These are phyloP conservation scores for Noturus placidus DNA, from an alignment of 2,113 vertebrate species.

Conservation along the genomic window DNA sequence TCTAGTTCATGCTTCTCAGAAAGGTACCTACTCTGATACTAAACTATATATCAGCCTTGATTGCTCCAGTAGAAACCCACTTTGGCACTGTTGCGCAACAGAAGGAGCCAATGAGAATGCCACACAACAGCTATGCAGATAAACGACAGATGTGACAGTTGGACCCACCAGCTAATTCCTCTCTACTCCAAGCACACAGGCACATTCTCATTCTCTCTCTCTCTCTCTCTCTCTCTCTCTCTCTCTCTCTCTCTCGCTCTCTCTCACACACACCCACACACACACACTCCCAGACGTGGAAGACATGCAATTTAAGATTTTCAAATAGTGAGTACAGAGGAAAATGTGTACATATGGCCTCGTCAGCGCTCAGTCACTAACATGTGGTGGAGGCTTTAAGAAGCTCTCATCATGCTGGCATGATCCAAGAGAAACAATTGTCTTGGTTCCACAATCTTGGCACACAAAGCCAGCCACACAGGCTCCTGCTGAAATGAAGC, in stretches of 20 bases:
- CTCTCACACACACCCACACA: constrained; percentile 4
- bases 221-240: constrained; percentile 1
- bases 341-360: constrained; percentile 39
- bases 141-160: constrained; percentile 43
- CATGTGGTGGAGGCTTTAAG: constrained; percentile 48
- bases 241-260: constrained; percentile 19
- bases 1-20: not conserved
- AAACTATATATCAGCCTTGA: constrained; percentile 1
- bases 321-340: constrained; percentile 41
- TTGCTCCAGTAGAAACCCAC: constrained; percentile 18
- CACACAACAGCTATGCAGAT: constrained; percentile 16
- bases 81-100: constrained; percentile 6
- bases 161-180: constrained; percentile 25
- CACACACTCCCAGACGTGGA: constrained; percentile 4
- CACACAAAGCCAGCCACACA: constrained; percentile 27
- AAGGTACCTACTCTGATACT: not conserved
- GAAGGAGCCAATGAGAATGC: constrained; percentile 21
- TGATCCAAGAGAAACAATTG: constrained; percentile 33
- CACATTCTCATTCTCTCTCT: not conserved
- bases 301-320: constrained; percentile 32
- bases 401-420: constrained; percentile 30
- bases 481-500: constrained; percentile 14
- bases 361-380: constrained; percentile 50
- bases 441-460: constrained; percentile 36
- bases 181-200: constrained; percentile 14